phyloP scores from a whole-genome alignment of 64 coral and sea anemone species.

The Catalaphyllia jardinei region DNA sequence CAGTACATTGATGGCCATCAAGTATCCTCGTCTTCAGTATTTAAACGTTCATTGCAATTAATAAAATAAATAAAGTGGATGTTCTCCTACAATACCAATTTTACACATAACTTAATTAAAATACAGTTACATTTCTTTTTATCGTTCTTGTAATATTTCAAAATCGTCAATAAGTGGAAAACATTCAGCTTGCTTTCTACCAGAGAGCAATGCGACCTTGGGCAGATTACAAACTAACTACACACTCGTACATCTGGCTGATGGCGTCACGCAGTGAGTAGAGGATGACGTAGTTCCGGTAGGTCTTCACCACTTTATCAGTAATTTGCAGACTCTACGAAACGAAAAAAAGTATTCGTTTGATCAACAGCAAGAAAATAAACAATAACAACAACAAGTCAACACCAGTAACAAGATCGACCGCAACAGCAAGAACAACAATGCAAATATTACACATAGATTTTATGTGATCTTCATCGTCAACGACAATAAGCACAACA shows the following conservation, averaged over 20 bases:
- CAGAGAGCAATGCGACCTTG: not conserved
- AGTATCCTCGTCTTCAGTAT: too few relatives aligned
- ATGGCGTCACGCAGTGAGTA: not conserved
- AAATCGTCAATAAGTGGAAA: not conserved
- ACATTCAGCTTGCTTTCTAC: not conserved
- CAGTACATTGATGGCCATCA: too few relatives aligned
- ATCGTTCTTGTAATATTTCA: not conserved
- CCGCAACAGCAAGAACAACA: too few relatives aligned
- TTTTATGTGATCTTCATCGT: too few relatives aligned
- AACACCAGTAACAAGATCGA: too few relatives aligned
- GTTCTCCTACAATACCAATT: too few relatives aligned
- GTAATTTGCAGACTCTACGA: not conserved
- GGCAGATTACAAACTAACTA: not conserved
- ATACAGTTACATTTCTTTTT: not conserved
- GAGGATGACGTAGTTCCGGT: conserved; percentile 8
- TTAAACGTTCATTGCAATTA: too few relatives aligned
- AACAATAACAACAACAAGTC: too few relatives aligned
- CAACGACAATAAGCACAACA: too few relatives aligned
- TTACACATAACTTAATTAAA: not conserved
- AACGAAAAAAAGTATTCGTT: not conserved
- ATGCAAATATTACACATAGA: too few relatives aligned
- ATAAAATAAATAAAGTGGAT: too few relatives aligned
- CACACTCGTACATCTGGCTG: not conserved
- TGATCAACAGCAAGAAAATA: too few relatives aligned
- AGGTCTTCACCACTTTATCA: conserved; percentile 12